Conservation (phyloP, 2,797 vertebrate species). For the Enteromius paludinosus region DNA sequence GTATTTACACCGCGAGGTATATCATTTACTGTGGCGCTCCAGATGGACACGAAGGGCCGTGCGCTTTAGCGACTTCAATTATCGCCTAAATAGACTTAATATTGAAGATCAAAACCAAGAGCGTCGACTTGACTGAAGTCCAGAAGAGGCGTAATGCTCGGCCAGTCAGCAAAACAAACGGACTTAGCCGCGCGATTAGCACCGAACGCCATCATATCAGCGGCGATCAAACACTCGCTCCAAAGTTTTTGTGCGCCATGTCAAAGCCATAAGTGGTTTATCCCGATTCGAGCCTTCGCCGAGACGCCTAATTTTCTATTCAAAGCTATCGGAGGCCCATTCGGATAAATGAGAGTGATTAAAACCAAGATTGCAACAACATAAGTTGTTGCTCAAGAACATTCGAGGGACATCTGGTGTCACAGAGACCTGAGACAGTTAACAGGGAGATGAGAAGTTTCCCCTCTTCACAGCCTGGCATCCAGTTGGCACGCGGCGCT, state of each 20-base stretch:
- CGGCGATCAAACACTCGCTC: slow-evolving; percentile 52
- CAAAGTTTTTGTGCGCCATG: slow-evolving; percentile 75
- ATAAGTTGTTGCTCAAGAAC: slow-evolving; percentile 63
- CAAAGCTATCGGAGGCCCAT: slow-evolving; percentile 77
- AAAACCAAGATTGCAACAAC: slow-evolving; percentile 78
- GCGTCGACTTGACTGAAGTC: slow-evolving; percentile 46
- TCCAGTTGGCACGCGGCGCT: slow-evolving; percentile 69
- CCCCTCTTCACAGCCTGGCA: slow-evolving; percentile 73
- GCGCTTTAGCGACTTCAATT: slow-evolving; percentile 76
- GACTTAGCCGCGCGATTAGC: slow-evolving; percentile 52
- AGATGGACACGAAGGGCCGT: slow-evolving; percentile 72
- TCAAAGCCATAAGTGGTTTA: slow-evolving; percentile 78
- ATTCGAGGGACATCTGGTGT: slow-evolving; percentile 81
- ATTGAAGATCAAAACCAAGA: slow-evolving; percentile 66
- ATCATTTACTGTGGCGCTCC: slow-evolving; percentile 73
- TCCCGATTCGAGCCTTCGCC: slow-evolving; percentile 78
- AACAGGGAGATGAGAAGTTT: slow-evolving; percentile 63
- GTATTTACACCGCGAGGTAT: slow-evolving; percentile 79
- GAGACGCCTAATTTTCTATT: slow-evolving; percentile 81
- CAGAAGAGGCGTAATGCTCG: slow-evolving; percentile 56
- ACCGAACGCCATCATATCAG: not conserved
- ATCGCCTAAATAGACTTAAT: slow-evolving; percentile 81
- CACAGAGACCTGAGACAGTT: slow-evolving; percentile 74
- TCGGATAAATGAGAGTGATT: slow-evolving; percentile 82
- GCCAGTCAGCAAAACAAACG: slow-evolving; percentile 70